phyloP scores from a whole-genome alignment of 2,888 invertebrate genomes.

The Ethmia dodecea region DNA sequence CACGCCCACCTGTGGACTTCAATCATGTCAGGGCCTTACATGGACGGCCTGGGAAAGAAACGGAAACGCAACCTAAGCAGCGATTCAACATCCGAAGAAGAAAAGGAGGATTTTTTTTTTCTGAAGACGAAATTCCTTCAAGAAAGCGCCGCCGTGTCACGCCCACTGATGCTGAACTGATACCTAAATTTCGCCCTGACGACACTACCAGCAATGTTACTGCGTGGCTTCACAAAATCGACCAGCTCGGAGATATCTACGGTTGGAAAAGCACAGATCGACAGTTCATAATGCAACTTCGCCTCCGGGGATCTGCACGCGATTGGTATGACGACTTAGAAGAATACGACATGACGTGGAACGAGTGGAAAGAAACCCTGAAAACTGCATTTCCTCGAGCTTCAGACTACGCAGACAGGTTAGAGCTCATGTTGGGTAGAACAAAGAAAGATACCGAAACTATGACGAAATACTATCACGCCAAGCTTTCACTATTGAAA shows the following conservation, averaged over 20 bases:
- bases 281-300: conserved; percentile 21
- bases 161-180: conserved; percentile 34
- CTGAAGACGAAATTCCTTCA: neutral
- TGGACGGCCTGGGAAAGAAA: neutral
- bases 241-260: conserved; percentile 27
- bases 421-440: conserved; percentile 28
- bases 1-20: too few species aligned
- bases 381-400: conserved; percentile 21
- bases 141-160: conserved; percentile 37
- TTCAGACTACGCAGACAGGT: conserved; percentile 24
- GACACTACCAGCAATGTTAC: conserved; percentile 16
- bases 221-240: conserved; percentile 27
- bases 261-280: conserved; percentile 18
- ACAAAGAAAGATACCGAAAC: conserved; percentile 23
- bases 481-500: conserved; percentile 24
- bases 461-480: conserved; percentile 32
- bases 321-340: conserved; percentile 25
- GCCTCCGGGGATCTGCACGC: conserved; percentile 23
- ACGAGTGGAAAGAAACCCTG: conserved; percentile 25
- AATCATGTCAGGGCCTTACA: neutral
- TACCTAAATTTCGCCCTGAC: conserved; percentile 21
- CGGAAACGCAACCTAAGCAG: neutral
- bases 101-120: neutral
- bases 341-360: conserved; percentile 25
- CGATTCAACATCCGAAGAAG: neutral